Evolutionary conservation across 2,113 vertebrate genomes (phyloP), one percentile per base, ranked within the genome.

Genomic region (Oreochromis spilurus): DNA sequence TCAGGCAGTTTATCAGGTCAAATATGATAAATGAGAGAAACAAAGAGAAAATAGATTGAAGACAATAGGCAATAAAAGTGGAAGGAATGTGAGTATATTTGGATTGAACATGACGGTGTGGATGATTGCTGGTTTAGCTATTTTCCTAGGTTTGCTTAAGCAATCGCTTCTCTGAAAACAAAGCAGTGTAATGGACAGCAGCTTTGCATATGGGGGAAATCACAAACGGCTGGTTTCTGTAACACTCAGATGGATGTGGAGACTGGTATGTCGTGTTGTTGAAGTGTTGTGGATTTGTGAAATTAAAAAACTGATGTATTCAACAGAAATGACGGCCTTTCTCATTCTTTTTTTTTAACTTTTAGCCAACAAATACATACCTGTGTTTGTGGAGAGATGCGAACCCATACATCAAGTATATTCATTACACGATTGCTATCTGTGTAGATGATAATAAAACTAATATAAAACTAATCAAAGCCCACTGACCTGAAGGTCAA

Each of bases 111-210:
- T 38, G 21, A 65, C 13, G n/a, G 60, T 78, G 79, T 17, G 1
- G 70, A 58, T 67, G 60, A 87, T 83, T 34, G 26, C 53, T 89
- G 90, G 81, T 87, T 89, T 82, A 80, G 19, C 11, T 26, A 95
- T 95, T 96, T 96, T 77, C 94, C 53, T 96, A 89, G 2, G 89
- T 95, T 96, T 95, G 95, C 55, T 93, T 95, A 93, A 84, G 84
- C 88, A 88, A 89, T 84, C 70, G 29, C 85, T 24, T 43, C 87
- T 93, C 81, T 93, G 83, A 94, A 94, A 95, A 94, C 93, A 94
- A 93, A 94, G 88, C 88, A 93, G 95, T 89, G 87, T 93, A 91
- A 94, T 93, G 17, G 81, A 86, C 90, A 81, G 79, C 58, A 72
- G 84, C 79, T 96, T 96, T 96, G 94, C 95, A 96, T 96, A 90